phyloP scores from a whole-genome alignment of 2,797 vertebrate species.

The Atherinosoma microstoma region DNA sequence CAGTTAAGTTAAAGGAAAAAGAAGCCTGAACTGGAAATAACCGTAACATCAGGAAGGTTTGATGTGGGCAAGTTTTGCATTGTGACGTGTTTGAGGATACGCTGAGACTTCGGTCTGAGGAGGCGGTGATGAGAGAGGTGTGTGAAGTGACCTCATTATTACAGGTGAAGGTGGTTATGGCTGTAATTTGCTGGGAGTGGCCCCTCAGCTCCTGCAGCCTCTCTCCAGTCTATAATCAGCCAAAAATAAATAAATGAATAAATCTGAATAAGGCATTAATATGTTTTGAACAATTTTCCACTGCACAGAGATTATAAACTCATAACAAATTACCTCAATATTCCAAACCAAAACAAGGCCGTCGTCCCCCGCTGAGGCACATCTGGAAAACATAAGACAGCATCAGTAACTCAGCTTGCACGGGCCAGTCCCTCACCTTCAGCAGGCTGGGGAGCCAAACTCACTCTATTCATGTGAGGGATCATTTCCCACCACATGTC shows the following conservation, averaged over 20 bases:
- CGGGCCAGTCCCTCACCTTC: not conserved
- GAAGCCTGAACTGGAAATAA: conserved; percentile 16
- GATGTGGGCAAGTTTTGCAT: too few species aligned
- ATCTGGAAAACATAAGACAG: conserved; percentile 78
- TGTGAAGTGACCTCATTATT: conserved; percentile 35
- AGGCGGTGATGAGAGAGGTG: conserved; percentile 89
- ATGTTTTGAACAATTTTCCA: conserved; percentile 4
- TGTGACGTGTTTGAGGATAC: conserved; percentile 87
- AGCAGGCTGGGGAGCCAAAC: conserved; percentile 17
- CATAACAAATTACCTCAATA: conserved; percentile 84
- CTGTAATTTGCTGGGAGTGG: conserved; percentile 94
- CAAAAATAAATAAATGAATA: not conserved
- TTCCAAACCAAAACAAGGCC: conserved; percentile 93
- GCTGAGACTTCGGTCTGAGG: conserved; percentile 92
- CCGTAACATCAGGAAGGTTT: not conserved
- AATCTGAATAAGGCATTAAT: conserved; percentile 9
- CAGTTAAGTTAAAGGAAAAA: conserved; percentile 58
- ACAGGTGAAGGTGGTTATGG: conserved; percentile 85
- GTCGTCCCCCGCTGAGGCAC: conserved; percentile 96
- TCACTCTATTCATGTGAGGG: conserved; percentile 47
- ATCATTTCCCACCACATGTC: conserved; percentile 54
- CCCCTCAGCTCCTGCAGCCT: conserved; percentile 89
- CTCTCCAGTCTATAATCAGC: conserved; percentile 87
- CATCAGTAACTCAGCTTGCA: too few species aligned
- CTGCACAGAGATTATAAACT: not conserved